phyloP scores from a whole-genome alignment of 2,888 invertebrate species.

The Caenorhabditis parvicauda region DNA sequence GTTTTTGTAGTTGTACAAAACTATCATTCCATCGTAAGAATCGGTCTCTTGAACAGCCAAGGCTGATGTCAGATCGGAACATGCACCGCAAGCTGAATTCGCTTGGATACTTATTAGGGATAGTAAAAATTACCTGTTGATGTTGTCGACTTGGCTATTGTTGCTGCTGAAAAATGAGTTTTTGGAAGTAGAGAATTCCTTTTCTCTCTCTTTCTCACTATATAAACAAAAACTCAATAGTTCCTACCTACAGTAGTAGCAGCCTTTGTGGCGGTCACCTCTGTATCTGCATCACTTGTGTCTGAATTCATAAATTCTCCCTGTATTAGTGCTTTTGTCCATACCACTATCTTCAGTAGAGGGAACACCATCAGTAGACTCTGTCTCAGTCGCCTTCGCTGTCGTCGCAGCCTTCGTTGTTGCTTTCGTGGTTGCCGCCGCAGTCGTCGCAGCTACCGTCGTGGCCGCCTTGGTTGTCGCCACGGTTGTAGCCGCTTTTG shows the following conservation, averaged over 20 bases:
- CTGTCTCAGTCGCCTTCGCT: too few species aligned
- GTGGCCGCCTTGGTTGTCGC: background rate
- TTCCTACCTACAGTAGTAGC: background rate
- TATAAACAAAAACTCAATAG: background rate
- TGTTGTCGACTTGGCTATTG: too few species aligned
- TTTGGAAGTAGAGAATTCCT: too few species aligned
- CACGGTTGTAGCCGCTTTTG: background rate
- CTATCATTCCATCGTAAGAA: conserved; percentile 31
- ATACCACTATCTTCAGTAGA: too few species aligned
- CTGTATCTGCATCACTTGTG: background rate
- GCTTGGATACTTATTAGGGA: too few species aligned
- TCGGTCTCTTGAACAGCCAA: conserved; percentile 5
- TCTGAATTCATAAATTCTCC: background rate
- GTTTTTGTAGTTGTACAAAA: conserved; percentile 28
- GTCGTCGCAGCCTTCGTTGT: too few species aligned
- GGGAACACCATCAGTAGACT: background rate
- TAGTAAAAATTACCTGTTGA: too few species aligned
- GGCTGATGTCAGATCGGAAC: conserved; percentile 28
- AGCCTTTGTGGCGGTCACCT: background rate
- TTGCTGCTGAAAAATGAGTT: too few species aligned
- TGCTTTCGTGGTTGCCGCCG: background rate
- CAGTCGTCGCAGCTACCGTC: background rate
- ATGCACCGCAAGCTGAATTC: conserved; percentile 21
- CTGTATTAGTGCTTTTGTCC: background rate
- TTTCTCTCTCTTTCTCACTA: too few species aligned